A percentile compares a stretch with the other conserved stretches of the same genome.
These are phyloP conservation scores for Lynx canadensis DNA, from an alignment of 2,113 vertebrate genomes.

Conservation along the genomic window DNA sequence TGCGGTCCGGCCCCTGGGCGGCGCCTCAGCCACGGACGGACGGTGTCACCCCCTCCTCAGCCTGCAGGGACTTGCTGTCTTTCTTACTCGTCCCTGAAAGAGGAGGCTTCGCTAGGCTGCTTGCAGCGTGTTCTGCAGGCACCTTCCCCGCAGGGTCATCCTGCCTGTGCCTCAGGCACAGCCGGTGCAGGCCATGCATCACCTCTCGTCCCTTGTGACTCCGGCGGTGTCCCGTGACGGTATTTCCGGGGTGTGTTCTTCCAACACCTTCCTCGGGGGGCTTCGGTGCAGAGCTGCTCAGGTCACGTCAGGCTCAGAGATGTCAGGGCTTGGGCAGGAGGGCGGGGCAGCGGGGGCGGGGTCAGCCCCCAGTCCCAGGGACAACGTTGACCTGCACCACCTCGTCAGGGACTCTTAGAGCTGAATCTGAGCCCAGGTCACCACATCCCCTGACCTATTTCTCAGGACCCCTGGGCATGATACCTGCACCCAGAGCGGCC, in stretches of 20 bases:
- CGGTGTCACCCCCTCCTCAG: not conserved
- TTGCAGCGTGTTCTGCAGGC: fast-evolving
- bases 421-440: not conserved
- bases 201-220: not conserved
- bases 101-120: not conserved
- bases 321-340: not conserved
- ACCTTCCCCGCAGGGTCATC: not conserved
- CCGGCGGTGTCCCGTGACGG: no score
- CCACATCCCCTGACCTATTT: not conserved
- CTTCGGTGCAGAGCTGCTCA: not conserved
- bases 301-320: no score
- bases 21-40: not conserved
- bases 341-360: no score
- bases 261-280: not conserved
- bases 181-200: fast-evolving
- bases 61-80: not conserved
- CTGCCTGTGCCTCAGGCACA: fast-evolving
- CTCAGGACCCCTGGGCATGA: not conserved
- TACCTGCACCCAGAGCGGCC: not conserved
- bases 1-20: no score
- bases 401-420: not conserved
- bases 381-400: no score
- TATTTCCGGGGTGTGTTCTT: not conserved
- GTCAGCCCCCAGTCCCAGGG: not conserved
- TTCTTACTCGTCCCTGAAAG: not conserved